phyloP scores from a whole-genome alignment of 2,888 invertebrate species.

The Nasonovia ribisnigri region DNA sequence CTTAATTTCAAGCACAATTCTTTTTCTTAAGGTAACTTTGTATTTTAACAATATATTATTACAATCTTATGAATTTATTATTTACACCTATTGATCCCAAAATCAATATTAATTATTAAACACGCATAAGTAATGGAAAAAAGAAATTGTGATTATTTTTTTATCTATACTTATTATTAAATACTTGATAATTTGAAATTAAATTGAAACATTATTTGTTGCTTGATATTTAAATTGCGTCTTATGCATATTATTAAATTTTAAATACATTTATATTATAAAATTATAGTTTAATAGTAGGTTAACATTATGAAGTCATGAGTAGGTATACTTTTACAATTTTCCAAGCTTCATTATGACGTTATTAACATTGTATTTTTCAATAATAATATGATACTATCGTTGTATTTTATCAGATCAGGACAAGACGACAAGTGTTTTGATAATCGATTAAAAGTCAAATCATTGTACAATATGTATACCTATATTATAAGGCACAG shows the following conservation, averaged over 20 bases:
- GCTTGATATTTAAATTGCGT: background rate
- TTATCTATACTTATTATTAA: background rate
- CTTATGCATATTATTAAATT: background rate
- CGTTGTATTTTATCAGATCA: background rate
- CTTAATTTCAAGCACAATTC: background rate
- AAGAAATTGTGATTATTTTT: background rate
- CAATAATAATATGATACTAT: background rate
- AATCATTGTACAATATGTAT: background rate
- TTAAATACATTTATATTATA: background rate
- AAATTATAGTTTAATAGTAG: background rate
- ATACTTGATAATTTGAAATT: background rate
- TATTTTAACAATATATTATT: background rate
- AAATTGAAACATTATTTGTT: background rate
- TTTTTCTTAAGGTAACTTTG: background rate
- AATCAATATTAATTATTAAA: background rate
- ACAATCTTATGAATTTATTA: background rate
- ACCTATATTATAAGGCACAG: background rate
- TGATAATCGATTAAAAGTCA: background rate
- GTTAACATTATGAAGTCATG: background rate
- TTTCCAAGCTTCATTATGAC: background rate
- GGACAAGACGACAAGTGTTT: background rate
- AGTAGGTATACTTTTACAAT: background rate
- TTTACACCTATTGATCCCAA: background rate
- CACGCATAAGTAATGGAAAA: background rate
- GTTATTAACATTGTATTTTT: background rate